These are phyloP conservation scores for Oscheius onirici DNA, from an alignment of 2,888 invertebrate species.

Conservation along the genomic window DNA sequence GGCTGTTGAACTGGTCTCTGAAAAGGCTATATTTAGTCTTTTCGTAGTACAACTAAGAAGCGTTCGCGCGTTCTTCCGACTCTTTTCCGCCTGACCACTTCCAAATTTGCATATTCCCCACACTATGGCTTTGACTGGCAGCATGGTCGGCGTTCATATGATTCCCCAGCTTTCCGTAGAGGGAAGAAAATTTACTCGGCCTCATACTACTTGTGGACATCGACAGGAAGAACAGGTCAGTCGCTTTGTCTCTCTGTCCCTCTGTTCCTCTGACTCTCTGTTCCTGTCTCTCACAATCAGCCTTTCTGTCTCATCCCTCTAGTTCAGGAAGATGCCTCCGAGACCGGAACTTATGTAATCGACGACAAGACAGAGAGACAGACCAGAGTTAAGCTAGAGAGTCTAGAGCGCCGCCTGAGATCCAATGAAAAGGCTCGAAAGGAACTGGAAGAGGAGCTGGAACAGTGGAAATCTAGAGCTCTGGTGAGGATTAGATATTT, in stretches of 20 bases:
- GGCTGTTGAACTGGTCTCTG: constrained; percentile 12
- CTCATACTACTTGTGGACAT: constrained; percentile 26
- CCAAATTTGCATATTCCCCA: constrained; percentile 2
- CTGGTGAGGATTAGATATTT: constrained; percentile 13
- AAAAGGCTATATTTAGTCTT: constrained; percentile 3
- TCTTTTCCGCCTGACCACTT: background rate
- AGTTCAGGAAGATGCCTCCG: constrained; percentile 15
- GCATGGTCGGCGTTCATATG: constrained; percentile 7
- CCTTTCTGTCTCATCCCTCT: too few relatives aligned
- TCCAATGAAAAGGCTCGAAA: constrained; percentile 48
- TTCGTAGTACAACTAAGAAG: background rate
- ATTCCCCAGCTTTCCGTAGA: constrained; percentile 5
- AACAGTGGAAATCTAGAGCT: constrained; percentile 45
- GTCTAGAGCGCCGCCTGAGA: constrained; percentile 45
- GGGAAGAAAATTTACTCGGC: constrained; percentile 8
- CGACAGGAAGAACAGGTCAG: background rate
- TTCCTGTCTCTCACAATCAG: too few relatives aligned
- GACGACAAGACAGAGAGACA: constrained; percentile 46
- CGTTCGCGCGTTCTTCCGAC: constrained; percentile 29
- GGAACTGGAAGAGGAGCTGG: constrained; percentile 47
- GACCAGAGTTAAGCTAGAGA: constrained; percentile 50
- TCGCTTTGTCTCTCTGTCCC: background rate
- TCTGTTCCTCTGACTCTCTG: too few relatives aligned
- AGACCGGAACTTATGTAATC: constrained; percentile 40
- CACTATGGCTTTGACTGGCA: background rate